A percentile compares a stretch with the other conserved stretches of the same genome.
Evolutionary conservation across 2,888 invertebrate genomes (phyloP).

Genomic region (Apamea sordens): DNA sequence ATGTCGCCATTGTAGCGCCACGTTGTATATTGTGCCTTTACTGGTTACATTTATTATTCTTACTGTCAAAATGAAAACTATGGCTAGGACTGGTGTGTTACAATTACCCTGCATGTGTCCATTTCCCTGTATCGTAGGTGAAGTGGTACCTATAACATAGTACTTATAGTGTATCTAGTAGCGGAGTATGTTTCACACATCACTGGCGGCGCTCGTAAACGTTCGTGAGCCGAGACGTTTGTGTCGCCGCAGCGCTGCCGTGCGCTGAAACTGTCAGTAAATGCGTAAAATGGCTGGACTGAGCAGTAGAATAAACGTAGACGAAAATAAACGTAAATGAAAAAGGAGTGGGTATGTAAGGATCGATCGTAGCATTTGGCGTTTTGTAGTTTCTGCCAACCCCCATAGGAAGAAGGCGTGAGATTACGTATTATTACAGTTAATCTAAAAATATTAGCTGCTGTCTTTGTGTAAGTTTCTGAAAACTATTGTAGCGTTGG

Average conservation of each 20-base stretch:
- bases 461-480: neutral
- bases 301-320: neutral
- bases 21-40: too few relatives aligned
- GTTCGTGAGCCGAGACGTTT: constrained; percentile 62
- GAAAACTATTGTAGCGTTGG: too few relatives aligned
- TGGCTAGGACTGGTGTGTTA: too few relatives aligned
- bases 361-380: too few relatives aligned
- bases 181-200: constrained; percentile 51
- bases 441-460: neutral
- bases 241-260: neutral
- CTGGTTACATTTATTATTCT: too few relatives aligned
- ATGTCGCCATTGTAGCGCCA: too few relatives aligned
- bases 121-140: constrained; percentile 21
- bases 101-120: neutral
- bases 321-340: neutral
- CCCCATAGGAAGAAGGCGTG: too few relatives aligned
- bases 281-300: neutral
- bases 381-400: neutral
- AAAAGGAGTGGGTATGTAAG: neutral
- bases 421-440: too few relatives aligned
- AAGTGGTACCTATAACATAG: constrained; percentile 9
- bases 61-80: too few relatives aligned
- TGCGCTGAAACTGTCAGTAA: neutral
- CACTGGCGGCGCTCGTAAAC: constrained; percentile 56
- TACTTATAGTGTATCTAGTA: constrained; percentile 21